phyloP scores from a whole-genome alignment of 2,888 invertebrate genomes.

The Apotomis turbidana region DNA sequence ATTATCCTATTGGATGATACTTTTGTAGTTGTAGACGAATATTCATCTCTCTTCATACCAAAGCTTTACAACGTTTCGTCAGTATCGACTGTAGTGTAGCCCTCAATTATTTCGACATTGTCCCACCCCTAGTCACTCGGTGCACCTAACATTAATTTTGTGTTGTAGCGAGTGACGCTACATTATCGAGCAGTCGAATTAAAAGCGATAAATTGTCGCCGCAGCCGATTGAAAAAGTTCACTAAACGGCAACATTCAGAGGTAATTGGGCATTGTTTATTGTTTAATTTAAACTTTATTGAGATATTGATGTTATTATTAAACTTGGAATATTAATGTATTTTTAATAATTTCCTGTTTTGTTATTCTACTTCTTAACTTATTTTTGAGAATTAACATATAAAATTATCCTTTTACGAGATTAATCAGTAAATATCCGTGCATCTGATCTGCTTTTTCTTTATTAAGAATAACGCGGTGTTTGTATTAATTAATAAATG shows the following conservation, averaged over 20 bases:
- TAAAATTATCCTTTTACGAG: too few species aligned
- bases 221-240: slow-evolving; percentile 40
- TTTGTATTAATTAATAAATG: too few species aligned
- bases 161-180: slow-evolving; percentile 41
- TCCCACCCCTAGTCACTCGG: slow-evolving; percentile 9
- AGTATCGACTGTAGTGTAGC: too few species aligned
- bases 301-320: slow-evolving; percentile 5
- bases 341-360: background rate
- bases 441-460: too few species aligned
- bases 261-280: slow-evolving; percentile 35
- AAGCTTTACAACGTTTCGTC: too few species aligned
- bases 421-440: too few species aligned
- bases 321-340: slow-evolving; percentile 17
- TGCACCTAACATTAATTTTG: slow-evolving; percentile 41
- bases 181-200: slow-evolving; percentile 41
- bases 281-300: slow-evolving; percentile 31
- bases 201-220: slow-evolving; percentile 40
- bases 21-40: too few species aligned
- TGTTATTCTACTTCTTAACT: background rate
- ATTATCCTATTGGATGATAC: too few species aligned
- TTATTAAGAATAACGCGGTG: too few species aligned
- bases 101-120: slow-evolving; percentile 9
- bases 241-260: slow-evolving; percentile 28
- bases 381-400: too few species aligned
- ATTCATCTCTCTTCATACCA: too few species aligned